phyloP scores from a whole-genome alignment of 2,113 vertebrate species.

The Mormoops blainvillei region DNA sequence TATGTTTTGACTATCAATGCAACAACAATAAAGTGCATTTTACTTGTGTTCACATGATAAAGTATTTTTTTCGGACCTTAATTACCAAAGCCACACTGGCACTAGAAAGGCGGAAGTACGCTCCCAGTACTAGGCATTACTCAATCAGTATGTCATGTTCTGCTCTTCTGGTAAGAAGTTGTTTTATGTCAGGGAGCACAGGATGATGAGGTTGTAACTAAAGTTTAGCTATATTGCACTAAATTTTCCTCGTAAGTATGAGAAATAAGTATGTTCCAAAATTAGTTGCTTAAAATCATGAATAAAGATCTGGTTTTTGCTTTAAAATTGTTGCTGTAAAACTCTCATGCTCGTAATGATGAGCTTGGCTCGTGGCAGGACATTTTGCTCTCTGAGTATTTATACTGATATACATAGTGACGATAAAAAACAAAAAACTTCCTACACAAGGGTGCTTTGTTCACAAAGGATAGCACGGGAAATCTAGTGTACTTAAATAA shows the following conservation, averaged over 20 bases:
- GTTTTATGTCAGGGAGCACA: not conserved
- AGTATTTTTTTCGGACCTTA: not conserved
- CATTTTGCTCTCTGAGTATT: not conserved
- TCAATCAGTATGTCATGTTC: not conserved
- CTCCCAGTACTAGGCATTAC: not conserved
- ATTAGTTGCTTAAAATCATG: not conserved
- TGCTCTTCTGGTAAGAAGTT: not conserved
- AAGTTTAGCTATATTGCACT: not conserved
- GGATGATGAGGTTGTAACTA: not conserved
- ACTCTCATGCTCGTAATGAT: not conserved
- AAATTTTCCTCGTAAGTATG: not conserved
- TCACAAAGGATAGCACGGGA: not conserved
- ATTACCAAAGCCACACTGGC: not conserved
- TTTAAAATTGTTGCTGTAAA: not conserved
- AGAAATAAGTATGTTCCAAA: constrained; percentile 11
- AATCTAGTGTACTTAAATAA: not conserved
- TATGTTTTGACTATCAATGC: not conserved
- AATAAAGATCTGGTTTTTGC: not conserved
- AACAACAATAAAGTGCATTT: not conserved
- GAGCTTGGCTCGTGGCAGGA: not conserved
- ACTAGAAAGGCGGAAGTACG: not conserved
- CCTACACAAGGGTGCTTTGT: not conserved
- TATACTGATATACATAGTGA: not conserved
- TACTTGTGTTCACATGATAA: not conserved
- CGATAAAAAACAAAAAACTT: not conserved